Evolutionary conservation across 2,113 vertebrate species (phyloP).

Genomic region (Pedetes capensis): DNA sequence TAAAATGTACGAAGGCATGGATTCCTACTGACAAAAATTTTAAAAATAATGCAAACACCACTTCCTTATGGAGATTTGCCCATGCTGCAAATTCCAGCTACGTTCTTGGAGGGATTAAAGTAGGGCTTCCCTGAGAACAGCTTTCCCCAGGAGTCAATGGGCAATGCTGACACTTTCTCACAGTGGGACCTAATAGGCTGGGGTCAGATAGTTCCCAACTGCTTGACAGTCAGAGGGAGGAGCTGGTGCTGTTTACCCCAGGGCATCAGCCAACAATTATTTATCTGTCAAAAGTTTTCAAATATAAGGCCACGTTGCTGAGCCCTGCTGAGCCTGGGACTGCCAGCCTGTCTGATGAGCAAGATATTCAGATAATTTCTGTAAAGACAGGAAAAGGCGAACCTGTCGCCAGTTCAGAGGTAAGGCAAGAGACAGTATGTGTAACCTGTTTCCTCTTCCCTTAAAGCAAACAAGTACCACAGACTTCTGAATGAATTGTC

Average conservation of each 20-base stretch:
- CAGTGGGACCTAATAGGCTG: conserved; percentile 64
- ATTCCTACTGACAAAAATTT: neutral
- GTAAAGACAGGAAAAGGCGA: conserved; percentile 68
- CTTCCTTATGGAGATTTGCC: neutral
- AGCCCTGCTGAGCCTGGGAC: conserved; percentile 77
- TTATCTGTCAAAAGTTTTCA: conserved; percentile 82
- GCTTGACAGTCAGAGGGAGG: conserved; percentile 51
- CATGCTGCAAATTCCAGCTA: conserved; percentile 20
- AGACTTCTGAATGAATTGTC: neutral
- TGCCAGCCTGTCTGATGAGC: conserved; percentile 78
- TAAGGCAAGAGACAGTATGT: conserved; percentile 76
- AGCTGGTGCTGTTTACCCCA: conserved; percentile 73
- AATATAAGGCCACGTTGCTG: conserved; percentile 75
- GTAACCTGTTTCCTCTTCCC: conserved; percentile 68
- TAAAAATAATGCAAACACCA: conserved; percentile 14
- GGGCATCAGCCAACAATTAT: conserved; percentile 77
- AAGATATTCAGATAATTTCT: conserved; percentile 73
- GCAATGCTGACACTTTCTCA: conserved; percentile 60
- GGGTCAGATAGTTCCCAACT: conserved; percentile 73
- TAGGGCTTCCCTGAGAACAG: conserved; percentile 50
- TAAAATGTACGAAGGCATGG: conserved; percentile 17
- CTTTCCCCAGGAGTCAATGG: conserved; percentile 51
- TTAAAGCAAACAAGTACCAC: conserved; percentile 63
- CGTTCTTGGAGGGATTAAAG: conserved; percentile 61
- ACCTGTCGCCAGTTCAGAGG: conserved; percentile 50